phyloP scores from a whole-genome alignment of 2,888 invertebrate species.

The Oligia latruncula region DNA sequence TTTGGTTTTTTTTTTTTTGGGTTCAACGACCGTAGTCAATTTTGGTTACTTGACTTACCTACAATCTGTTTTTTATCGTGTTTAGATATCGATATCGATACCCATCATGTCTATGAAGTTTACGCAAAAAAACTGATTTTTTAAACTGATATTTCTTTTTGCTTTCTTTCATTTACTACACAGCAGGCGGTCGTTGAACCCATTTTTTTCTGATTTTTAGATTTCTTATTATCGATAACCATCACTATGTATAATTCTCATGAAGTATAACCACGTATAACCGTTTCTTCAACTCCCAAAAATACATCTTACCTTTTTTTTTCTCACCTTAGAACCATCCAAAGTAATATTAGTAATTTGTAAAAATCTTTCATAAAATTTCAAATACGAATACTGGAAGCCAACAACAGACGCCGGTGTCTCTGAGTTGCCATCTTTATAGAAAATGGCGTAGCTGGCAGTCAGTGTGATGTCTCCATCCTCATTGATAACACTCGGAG shows the following conservation, averaged over 20 bases:
- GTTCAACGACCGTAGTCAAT: too few species aligned
- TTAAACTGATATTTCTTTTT: not conserved
- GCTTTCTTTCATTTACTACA: not conserved
- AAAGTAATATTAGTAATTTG: slow-evolving; percentile 88
- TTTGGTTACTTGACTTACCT: not conserved
- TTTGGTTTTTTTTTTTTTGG: not conserved
- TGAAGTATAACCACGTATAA: too few species aligned
- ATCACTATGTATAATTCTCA: not conserved
- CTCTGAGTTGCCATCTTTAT: slow-evolving; percentile 93
- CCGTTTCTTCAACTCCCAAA: not conserved
- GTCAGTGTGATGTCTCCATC: slow-evolving; percentile 92
- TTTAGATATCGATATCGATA: not conserved
- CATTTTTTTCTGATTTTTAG: not conserved
- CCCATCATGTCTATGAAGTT: not conserved
- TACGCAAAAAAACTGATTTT: not conserved
- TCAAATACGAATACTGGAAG: slow-evolving; percentile 94
- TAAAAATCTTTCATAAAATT: slow-evolving; percentile 92
- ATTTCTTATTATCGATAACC: not conserved
- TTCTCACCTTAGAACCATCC: slow-evolving; percentile 62
- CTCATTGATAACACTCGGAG: slow-evolving; percentile 79
- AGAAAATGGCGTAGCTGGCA: slow-evolving; percentile 95
- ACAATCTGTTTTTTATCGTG: not conserved
- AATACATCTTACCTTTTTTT: slow-evolving; percentile 45
- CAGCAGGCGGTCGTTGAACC: not conserved
- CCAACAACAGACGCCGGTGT: slow-evolving; percentile 97